Conservation (phyloP, 2,113 vertebrate species). For the Mesocricetus auratus region DNA sequence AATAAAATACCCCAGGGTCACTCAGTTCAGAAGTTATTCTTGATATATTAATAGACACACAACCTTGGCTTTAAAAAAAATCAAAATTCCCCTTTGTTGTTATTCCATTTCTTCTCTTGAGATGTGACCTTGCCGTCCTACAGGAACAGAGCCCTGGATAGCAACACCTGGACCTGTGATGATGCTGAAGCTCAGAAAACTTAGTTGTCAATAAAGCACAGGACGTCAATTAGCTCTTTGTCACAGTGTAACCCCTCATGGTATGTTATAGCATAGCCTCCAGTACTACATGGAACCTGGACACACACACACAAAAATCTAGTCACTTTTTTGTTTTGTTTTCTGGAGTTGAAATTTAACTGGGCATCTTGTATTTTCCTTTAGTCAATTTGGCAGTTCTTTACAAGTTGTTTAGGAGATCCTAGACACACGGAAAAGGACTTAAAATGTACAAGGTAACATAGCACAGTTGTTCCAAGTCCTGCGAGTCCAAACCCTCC, state of each 20-base stretch:
- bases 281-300: neutral
- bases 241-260: neutral
- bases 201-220: neutral
- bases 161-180: neutral
- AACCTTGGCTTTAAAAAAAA: neutral
- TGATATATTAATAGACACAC: neutral
- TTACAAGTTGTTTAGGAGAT: neutral
- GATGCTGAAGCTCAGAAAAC: neutral
- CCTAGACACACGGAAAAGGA: neutral
- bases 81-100: neutral
- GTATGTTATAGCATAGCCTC: neutral
- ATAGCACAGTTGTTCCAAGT: neutral
- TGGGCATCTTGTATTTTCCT: slow-evolving; percentile 34
- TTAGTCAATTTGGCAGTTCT: slow-evolving; percentile 18
- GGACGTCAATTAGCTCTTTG: neutral
- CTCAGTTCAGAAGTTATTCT: slow-evolving; percentile 19
- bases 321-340: neutral
- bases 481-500: neutral
- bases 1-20: neutral
- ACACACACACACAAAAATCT: neutral
- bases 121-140: neutral
- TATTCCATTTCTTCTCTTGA: slow-evolving; percentile 32
- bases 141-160: neutral
- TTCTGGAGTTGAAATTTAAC: slow-evolving; percentile 29
- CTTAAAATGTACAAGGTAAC: neutral